Base-by-base conservation (phyloP, 2,888 invertebrate species). In the Tenthredo notha region DNA sequence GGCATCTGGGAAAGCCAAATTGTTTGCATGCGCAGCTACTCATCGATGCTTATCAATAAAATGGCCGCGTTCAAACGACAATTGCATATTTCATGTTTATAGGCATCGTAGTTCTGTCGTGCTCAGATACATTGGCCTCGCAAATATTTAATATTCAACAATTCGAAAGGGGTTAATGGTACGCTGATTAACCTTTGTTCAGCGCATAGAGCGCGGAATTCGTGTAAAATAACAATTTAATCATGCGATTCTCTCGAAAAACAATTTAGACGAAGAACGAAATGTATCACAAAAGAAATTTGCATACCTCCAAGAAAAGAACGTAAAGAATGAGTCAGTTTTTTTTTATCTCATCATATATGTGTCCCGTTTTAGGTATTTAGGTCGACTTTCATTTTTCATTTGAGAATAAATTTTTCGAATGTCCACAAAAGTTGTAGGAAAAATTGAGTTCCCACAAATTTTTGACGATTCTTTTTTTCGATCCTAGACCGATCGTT, bases 1-100 rank as follows among this genome's bases (percentile, higher is more conserved):
- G 85, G 70, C 80, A 84, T 58, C 84, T 67, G 84, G 85, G 78
- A 84, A 84, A 77, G 78, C 85, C 77, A 43, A 80, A 80, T 80
- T 61, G 78, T 80, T 61, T 80, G 78, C 61, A 80, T 80, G 61
- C 58, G 5, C n/a, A 61, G 78, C 58, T 61, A 80, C 15, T n/a
- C 50, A 40, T 40, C 61, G 58, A 61, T 29, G 12, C 58, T 37
- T 61, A 61, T 61, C 78, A 37, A 58, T 61, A 80, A 80, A 80
- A 61, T 80, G 21, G 61, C 40, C 78, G 78, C 78, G 61, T 58
- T 54, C 61, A 61, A 61, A 80, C 47, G 61, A 80, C 61, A n/a
- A 80, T 58, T 33, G 78, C 78, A 80, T 80, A 29, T 29, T 72
- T 37, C 21, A 37, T 37, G 18, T 33, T 75, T 75, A 75, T 75